phyloP scores from a whole-genome alignment of 2,888 invertebrate genomes.

The Catocala fraxini region DNA sequence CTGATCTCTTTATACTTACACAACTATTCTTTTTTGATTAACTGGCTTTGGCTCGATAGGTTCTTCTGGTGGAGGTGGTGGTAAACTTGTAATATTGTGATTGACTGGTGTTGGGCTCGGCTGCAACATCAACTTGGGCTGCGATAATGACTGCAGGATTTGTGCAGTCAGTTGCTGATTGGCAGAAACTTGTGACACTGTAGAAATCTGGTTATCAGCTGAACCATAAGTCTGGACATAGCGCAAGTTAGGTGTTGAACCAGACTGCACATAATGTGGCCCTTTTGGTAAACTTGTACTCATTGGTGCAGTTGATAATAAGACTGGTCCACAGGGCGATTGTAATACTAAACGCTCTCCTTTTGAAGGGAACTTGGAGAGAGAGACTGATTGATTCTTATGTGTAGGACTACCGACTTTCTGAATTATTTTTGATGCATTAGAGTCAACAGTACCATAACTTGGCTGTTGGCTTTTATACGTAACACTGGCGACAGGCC shows the following conservation, averaged over 20 bases:
- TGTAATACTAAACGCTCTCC: conserved; percentile 79
- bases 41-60: conserved; percentile 65
- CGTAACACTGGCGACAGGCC: conserved; percentile 77
- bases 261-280: conserved; percentile 83
- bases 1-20: conserved; percentile 66
- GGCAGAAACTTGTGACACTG: conserved; percentile 84
- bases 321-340: conserved; percentile 80
- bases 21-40: conserved; percentile 79
- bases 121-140: conserved; percentile 78
- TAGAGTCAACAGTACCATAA: conserved; percentile 73
- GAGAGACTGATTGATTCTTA: conserved; percentile 68
- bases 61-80: conserved; percentile 63
- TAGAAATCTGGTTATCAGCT: conserved; percentile 72
- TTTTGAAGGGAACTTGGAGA: conserved; percentile 74
- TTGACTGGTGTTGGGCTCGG: conserved; percentile 62
- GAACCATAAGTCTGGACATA: conserved; percentile 80
- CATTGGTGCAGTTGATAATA: conserved; percentile 78
- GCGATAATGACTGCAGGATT: conserved; percentile 87
- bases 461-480: conserved; percentile 74
- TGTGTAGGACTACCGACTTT: conserved; percentile 81
- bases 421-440: conserved; percentile 79
- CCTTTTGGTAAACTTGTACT: conserved; percentile 77
- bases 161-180: conserved; percentile 89
- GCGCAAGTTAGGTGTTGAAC: conserved; percentile 78
- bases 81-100: conserved; percentile 51